Evolutionary conservation across 2,797 vertebrate species (phyloP), one percentile per base, ranked within the genome.

Genomic region (Protosalanx chinensis): DNA sequence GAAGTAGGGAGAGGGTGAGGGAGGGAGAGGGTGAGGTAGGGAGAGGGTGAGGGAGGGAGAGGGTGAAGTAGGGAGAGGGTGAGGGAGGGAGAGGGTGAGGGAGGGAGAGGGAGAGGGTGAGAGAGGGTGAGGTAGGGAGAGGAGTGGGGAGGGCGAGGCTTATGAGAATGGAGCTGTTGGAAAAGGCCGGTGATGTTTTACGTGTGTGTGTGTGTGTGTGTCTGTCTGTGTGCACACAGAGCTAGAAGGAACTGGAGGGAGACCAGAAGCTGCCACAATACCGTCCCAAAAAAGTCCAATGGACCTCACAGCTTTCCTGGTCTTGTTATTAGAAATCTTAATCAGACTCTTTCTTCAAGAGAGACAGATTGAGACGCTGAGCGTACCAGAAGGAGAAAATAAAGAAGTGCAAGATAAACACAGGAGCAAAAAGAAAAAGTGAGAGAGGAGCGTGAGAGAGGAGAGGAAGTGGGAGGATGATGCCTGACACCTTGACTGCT

Each of bases 401-500:
- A 18, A 18, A 53, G 49, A 15, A 18, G 18, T 53, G 18, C 13
- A 53, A 18, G 49, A 53, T 3, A 15, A 18, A 53, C 18, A 53
- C 13, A 51, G 13, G 49, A 18, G 32, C 8, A 18, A 46, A 49
- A 7, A 66, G 27, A 46, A 46, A n/a, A 18, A 10, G 6, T 0
- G 35, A 46, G 35, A 37, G 18, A 35, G 18, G 16, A 37, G 10
- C n/a, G 63, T n/a, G 18, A 37, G n/a, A 37, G 1, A 16, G 63
- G 20, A 30, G 41, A 58, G 27, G 23, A 49, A 56, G 66, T 2
- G 27, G 10, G 57, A 58, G 53, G 12, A 49, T 53, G 51, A 4
- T 69, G 67, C 67, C 59, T 76, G 75, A 87, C 78, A 84, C 77
- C 76, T 75, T 65, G 41, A 72, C 46, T 7, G 72, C 61, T 81